These are phyloP conservation scores for Clarias gariepinus DNA, from an alignment of 2,113 vertebrate species.

Conservation along the genomic window DNA sequence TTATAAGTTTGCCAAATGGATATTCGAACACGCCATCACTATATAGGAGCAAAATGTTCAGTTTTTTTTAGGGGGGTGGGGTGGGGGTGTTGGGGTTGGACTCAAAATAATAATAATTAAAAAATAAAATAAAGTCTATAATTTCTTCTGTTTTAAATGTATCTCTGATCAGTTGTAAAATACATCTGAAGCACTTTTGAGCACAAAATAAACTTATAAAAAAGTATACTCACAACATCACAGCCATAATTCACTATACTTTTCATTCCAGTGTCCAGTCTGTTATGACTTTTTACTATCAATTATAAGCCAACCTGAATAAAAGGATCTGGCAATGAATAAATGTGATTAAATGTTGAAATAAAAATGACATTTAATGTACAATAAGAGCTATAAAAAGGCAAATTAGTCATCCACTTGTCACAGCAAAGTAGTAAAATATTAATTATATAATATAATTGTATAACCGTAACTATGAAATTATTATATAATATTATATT, in stretches of 20 bases:
- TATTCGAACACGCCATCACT: background rate
- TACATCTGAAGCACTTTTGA: background rate
- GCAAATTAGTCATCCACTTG: background rate
- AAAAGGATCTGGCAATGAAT: background rate
- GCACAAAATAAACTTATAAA: background rate
- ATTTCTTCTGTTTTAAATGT: background rate
- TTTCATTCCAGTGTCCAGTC: background rate
- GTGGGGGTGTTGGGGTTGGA: too few species aligned
- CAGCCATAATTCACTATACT: background rate
- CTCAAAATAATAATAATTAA: background rate
- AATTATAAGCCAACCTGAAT: background rate
- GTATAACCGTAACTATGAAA: background rate
- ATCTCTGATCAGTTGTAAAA: background rate
- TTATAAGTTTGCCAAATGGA: conserved; percentile 22
- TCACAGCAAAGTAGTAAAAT: background rate
- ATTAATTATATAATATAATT: background rate
- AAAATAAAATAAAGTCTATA: background rate
- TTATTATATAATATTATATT: background rate
- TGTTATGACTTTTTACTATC: background rate
- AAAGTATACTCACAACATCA: background rate
- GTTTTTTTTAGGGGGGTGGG: too few species aligned
- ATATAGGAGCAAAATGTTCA: background rate
- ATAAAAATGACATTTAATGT: background rate
- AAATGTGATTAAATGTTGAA: background rate
- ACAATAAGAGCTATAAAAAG: background rate